Evolutionary conservation across 2,888 invertebrate genomes (phyloP).

Genomic region (Leucoma salicis): DNA sequence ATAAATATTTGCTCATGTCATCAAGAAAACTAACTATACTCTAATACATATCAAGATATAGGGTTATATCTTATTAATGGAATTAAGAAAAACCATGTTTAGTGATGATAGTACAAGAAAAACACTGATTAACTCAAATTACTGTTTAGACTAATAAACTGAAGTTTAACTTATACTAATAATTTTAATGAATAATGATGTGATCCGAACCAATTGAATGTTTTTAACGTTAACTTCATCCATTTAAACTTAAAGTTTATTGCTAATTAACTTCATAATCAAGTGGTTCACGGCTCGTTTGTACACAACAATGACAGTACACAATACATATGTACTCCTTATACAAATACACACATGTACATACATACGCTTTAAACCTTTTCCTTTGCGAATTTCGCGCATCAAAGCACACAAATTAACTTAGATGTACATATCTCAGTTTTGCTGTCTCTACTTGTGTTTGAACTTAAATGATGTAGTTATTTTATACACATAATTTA

Average conservation of each 20-base stretch:
- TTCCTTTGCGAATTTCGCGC: constrained; percentile 46
- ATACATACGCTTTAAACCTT: constrained; percentile 18
- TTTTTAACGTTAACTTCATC: neutral
- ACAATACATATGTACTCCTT: constrained; percentile 9
- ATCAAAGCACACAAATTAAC: constrained; percentile 45
- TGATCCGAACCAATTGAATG: neutral
- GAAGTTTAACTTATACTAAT: no score
- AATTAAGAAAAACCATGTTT: no score
- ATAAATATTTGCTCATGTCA: no score
- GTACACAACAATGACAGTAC: constrained; percentile 15
- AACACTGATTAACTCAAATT: no score
- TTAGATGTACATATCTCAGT: constrained; percentile 30
- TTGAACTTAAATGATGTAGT: neutral
- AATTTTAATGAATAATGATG: no score
- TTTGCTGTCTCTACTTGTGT: constrained; percentile 9
- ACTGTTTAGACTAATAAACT: no score
- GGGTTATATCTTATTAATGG: no score
- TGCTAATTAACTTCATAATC: constrained; percentile 17
- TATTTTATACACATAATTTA: no score
- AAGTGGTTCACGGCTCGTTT: constrained; percentile 19
- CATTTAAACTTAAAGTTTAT: neutral
- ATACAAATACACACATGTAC: constrained; percentile 10
- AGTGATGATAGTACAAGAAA: no score
- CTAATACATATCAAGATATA: no score
- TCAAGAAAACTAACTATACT: no score